Evolutionary conservation across 1,140 invertebrate species (phyloP).

Genomic region (Melanaphis sacchari): DNA sequence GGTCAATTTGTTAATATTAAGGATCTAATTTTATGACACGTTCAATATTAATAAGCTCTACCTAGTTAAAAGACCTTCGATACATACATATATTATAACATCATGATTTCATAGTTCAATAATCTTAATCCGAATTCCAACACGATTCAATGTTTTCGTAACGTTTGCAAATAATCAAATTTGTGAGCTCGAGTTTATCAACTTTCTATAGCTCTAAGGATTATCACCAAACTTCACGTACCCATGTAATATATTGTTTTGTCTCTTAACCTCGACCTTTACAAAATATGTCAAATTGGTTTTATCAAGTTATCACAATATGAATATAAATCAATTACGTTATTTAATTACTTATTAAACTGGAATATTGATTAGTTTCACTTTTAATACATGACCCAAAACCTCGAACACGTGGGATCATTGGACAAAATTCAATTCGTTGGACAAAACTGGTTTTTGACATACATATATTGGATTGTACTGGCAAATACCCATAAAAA

Average conservation of each 20-base stretch:
- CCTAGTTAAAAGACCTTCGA: slow-evolving; percentile 23
- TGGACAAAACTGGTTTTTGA: background rate
- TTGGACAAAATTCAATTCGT: background rate
- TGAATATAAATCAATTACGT: background rate
- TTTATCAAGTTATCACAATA: background rate
- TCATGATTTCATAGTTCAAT: slow-evolving; percentile 41
- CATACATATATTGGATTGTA: background rate
- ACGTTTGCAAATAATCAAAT: background rate
- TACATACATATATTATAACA: background rate
- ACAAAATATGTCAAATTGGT: background rate
- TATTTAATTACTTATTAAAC: background rate
- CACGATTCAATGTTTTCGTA: background rate
- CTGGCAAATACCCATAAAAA: background rate
- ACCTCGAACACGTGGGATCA: background rate
- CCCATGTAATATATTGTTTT: background rate
- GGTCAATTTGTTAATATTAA: background rate
- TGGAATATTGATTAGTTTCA: background rate
- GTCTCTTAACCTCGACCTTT: background rate
- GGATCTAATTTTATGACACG: background rate
- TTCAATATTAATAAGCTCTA: background rate
- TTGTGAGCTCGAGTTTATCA: background rate
- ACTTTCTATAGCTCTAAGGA: background rate
- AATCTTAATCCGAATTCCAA: background rate
- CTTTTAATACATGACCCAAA: slow-evolving; percentile 13
- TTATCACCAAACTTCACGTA: background rate